phyloP scores from a whole-genome alignment of 2,113 vertebrate species.

The Pholis gunnellus region DNA sequence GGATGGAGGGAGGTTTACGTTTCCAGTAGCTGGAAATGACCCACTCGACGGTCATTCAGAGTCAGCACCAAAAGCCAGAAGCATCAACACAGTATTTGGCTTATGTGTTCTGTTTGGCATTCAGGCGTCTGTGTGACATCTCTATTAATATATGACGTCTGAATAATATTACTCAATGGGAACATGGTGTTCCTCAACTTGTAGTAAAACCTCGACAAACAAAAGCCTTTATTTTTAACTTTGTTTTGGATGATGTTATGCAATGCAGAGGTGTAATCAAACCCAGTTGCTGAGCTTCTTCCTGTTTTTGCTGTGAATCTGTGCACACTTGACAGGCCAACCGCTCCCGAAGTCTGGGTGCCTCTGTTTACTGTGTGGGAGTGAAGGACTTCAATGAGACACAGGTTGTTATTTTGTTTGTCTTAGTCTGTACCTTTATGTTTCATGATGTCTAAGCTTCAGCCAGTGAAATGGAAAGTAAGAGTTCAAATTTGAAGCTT shows the following conservation, averaged over 20 bases:
- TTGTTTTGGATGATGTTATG: constrained; percentile 50
- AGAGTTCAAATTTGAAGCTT: neutral
- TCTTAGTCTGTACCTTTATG: constrained; percentile 21
- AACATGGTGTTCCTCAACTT: constrained; percentile 36
- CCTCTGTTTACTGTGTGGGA: constrained; percentile 96
- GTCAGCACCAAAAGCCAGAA: constrained; percentile 10
- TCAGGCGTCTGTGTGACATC: constrained; percentile 15
- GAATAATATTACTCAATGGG: constrained; percentile 11
- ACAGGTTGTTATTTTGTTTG: constrained; percentile 85
- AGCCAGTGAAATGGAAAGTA: neutral
- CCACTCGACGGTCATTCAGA: constrained; percentile 16
- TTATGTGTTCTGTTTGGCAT: neutral
- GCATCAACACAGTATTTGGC: neutral
- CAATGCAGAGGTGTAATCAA: constrained; percentile 61
- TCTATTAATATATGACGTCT: neutral
- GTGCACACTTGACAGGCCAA: constrained; percentile 88
- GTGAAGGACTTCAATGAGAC: constrained; percentile 99
- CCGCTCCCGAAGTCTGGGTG: constrained; percentile 94
- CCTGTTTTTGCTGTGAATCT: constrained; percentile 67
- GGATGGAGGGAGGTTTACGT: constrained; percentile 22
- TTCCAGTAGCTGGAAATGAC: constrained; percentile 21
- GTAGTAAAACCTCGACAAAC: constrained; percentile 31
- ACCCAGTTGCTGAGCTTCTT: constrained; percentile 65
- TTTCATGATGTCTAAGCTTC: neutral
- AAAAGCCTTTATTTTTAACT: neutral